These are phyloP conservation scores for Rhinatrema bivittatum DNA, from an alignment of 2,797 vertebrate species.

Conservation along the genomic window DNA sequence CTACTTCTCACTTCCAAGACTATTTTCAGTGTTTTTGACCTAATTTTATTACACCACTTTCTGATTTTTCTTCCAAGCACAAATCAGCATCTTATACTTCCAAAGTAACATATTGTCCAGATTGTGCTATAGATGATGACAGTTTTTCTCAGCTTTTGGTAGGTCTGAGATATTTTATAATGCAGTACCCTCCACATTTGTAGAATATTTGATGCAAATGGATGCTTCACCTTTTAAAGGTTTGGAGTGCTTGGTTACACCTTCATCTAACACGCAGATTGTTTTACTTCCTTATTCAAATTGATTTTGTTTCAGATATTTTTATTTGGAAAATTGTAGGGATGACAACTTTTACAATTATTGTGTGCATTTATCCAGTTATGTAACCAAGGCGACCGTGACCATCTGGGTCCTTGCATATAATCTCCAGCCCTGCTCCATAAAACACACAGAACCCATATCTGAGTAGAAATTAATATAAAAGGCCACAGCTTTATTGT, in stretches of 20 bases:
- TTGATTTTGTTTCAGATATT: background rate
- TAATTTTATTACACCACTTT: constrained; percentile 1
- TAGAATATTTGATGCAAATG: constrained; percentile 9
- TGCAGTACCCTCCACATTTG: constrained; percentile 10
- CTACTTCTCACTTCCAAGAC: constrained; percentile 23
- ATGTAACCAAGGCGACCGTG: no score
- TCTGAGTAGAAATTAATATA: no score
- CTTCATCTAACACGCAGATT: constrained; percentile 8
- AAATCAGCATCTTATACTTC: constrained; percentile 8
- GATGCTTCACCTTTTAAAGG: constrained; percentile 5
- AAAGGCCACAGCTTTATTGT: no score
- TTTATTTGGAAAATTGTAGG: no score
- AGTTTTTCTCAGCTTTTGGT: constrained; percentile 8
- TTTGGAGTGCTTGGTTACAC: background rate
- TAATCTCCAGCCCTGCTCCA: no score
- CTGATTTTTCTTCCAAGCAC: constrained; percentile 19
- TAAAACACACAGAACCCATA: no score
- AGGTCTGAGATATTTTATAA: constrained; percentile 2
- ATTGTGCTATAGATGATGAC: constrained; percentile 11
- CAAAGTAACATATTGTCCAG: constrained; percentile 20
- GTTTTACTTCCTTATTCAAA: constrained; percentile 8
- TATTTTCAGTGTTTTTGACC: constrained; percentile 11
- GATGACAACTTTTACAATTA: no score
- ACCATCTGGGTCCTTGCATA: no score
- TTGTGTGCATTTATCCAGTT: no score